Conservation (phyloP, 2,797 vertebrate species). For the Telmatherina bonti region DNA sequence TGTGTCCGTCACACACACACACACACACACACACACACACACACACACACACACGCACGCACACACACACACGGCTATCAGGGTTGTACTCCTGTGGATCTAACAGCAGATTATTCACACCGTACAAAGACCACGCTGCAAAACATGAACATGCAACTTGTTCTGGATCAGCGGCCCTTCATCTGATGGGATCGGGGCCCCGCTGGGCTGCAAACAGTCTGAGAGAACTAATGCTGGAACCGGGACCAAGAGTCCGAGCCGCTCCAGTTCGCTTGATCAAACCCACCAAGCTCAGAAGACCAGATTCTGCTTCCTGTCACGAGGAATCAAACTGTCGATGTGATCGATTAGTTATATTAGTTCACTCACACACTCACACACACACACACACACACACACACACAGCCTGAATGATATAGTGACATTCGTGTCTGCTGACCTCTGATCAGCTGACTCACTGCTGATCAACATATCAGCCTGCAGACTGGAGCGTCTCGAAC, state of each 20-base stretch:
- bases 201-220: constrained; percentile 19
- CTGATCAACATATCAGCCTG: background rate
- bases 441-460: background rate
- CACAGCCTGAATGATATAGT: background rate
- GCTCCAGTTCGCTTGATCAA: background rate
- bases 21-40: too few relatives aligned
- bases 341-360: too few relatives aligned
- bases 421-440: background rate
- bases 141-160: constrained; percentile 64
- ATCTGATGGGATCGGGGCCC: constrained; percentile 27
- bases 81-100: constrained; percentile 60
- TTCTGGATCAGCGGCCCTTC: constrained; percentile 30
- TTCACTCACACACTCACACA: too few relatives aligned
- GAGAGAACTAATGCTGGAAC: background rate
- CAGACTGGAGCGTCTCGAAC: constrained; percentile 20
- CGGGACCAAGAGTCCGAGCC: background rate
- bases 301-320: too few relatives aligned
- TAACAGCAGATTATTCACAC: constrained; percentile 65
- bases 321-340: too few relatives aligned
- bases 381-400: too few relatives aligned
- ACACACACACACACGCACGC: too few relatives aligned
- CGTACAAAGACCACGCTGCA: constrained; percentile 65
- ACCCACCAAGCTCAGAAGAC: too few relatives aligned
- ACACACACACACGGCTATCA: constrained; percentile 4
- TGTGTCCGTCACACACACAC: too few relatives aligned